Evolutionary conservation across 2,113 vertebrate genomes (phyloP), one percentile per base, ranked within the genome.

Genomic region (Cnemophilus loriae): DNA sequence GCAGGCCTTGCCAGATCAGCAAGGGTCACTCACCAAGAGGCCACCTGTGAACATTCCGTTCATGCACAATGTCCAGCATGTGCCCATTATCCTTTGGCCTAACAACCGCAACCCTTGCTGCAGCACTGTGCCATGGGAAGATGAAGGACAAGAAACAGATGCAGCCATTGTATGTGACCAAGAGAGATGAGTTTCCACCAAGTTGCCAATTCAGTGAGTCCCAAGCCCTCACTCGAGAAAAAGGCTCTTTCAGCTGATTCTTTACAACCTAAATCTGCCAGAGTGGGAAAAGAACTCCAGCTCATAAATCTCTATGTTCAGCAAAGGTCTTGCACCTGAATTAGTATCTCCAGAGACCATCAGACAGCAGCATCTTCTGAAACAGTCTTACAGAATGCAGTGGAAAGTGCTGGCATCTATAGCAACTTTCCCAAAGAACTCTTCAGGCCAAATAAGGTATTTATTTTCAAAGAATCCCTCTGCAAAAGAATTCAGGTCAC

Each of bases 361-460:
- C 69, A 75, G 81, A 79, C 35, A 65, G 33, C 60, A 50, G 64
- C 52, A 33, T 41, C 78, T 82, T 65, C 61, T 82, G 74, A 75
- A 96, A 68, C 21, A 69, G 47, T 33, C 70, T 76, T 33, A 60
- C 24, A 83, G 81, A 81, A 74, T 10, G 27, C 63, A 93, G 41
- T 76, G 73, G 60, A 30, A 90, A 93, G 52, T 88, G 59, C 68
- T 90, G 83, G 60, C 90, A 80, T 90, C 85, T 80, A 32, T 13
- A 91, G 26, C 69, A 74, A 70, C 33, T 44, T 85, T 80, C 30
- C 53, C 71, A 88, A 88, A 60, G 73, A 79, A 80, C 41, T 86
- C 46, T 74, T 86, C 85, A 77, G 63, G 82, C 88, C 95, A 96
- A 95, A 97, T 95, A 93, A 92, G 90, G 83, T 95, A 92, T 84